Conservation (phyloP, 2,113 vertebrate species). For the Glaucidium brasilianum region DNA sequence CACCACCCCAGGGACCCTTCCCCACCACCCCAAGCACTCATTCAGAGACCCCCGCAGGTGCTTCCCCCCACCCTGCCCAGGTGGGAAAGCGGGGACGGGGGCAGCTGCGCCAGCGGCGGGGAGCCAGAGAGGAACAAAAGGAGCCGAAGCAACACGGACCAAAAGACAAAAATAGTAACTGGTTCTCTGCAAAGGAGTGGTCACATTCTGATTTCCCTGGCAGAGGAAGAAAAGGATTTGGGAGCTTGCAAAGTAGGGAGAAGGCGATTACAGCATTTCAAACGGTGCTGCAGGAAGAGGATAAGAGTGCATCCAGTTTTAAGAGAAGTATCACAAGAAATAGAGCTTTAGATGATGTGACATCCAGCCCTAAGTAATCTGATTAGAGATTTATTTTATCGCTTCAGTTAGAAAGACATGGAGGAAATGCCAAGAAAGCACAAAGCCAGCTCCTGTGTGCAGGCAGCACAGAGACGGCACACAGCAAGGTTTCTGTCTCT, state of each 20-base stretch:
- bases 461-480: neutral
- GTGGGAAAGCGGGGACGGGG: neutral
- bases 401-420: neutral
- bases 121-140: neutral
- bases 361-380: slow-evolving; percentile 1
- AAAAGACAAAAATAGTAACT: neutral
- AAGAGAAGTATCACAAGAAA: neutral
- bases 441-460: neutral
- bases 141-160: neutral
- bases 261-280: neutral
- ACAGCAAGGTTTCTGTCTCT: neutral
- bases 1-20: neutral
- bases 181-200: neutral
- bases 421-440: neutral
- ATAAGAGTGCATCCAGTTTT: neutral
- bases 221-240: neutral
- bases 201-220: neutral
- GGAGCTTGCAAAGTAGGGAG: neutral
- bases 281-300: neutral
- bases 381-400: slow-evolving; percentile 19
- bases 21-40: neutral
- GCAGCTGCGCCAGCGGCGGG: rapidly evolving
- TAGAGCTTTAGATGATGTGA: neutral
- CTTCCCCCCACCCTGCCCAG: neutral
- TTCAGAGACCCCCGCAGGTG: rapidly evolving